These are phyloP conservation scores for Apamea monoglypha DNA, from an alignment of 2,888 invertebrate genomes.

Conservation along the genomic window DNA sequence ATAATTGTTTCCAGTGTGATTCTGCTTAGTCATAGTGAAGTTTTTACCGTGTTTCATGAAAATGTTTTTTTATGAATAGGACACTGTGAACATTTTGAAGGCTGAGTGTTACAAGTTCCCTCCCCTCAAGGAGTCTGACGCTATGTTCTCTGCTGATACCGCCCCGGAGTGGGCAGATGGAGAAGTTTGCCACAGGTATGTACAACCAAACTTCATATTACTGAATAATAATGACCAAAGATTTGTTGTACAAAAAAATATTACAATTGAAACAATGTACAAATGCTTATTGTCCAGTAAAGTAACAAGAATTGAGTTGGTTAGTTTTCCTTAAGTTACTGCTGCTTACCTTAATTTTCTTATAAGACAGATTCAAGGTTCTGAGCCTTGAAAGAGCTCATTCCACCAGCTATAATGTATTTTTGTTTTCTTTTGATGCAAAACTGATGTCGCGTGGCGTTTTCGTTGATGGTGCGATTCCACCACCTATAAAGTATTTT, in stretches of 20 bases:
- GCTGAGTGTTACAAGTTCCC: constrained; percentile 98
- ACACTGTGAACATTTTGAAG: constrained; percentile 98
- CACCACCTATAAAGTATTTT: neutral
- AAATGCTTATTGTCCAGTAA: neutral
- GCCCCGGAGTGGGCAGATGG: constrained; percentile 99
- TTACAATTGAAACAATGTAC: neutral
- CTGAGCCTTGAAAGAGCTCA: neutral
- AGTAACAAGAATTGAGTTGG: neutral
- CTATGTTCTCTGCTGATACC: constrained; percentile 99
- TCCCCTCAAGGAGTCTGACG: constrained; percentile 97
- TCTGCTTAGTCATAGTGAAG: constrained; percentile 55
- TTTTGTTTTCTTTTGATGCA: constrained; percentile 29
- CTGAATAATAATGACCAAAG: neutral
- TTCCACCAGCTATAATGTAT: neutral
- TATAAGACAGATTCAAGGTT: constrained; percentile 20
- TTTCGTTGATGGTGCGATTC: constrained; percentile 94
- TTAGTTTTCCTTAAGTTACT: constrained; percentile 43
- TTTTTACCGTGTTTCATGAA: constrained; percentile 19
- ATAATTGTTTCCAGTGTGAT: constrained; percentile 25
- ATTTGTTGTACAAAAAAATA: neutral
- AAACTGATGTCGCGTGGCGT: constrained; percentile 95
- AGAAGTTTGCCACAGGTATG: constrained; percentile 95
- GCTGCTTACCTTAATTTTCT: constrained; percentile 14
- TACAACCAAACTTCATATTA: neutral
- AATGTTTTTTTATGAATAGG: constrained; percentile 88